A percentile compares a stretch with the other conserved stretches of the same genome.
phyloP scores from a whole-genome alignment of 2,113 vertebrate species.

The Coregonus clupeaformis region DNA sequence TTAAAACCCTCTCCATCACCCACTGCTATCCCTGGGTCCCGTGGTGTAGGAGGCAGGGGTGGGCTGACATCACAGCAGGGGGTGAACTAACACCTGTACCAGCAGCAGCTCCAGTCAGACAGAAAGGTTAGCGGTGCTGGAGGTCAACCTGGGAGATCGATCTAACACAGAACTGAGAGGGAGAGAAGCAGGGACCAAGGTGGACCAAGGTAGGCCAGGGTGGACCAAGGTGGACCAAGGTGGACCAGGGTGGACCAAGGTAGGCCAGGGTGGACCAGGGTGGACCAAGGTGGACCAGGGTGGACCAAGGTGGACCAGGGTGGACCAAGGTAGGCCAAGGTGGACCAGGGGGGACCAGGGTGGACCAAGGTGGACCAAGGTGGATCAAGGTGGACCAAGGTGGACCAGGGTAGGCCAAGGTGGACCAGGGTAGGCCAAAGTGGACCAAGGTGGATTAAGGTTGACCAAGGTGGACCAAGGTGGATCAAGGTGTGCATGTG shows the following conservation, averaged over 20 bases:
- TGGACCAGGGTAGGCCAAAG: fast-evolving
- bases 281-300: fast-evolving
- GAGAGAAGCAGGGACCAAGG: not conserved
- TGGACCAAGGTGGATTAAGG: fast-evolving
- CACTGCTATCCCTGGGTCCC: not conserved
- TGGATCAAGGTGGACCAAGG: fast-evolving
- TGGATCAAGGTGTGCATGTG: too few species aligned
- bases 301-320: fast-evolving
- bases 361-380: fast-evolving
- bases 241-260: too few species aligned
- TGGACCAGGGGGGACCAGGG: fast-evolving
- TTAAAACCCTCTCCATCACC: too few species aligned
- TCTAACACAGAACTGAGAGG: not conserved
- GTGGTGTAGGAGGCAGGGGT: not conserved
- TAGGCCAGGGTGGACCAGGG: too few species aligned
- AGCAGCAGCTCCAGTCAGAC: not conserved
- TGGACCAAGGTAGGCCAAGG: too few species aligned
- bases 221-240: too few species aligned
- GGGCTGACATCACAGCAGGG: not conserved
- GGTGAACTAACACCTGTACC: not conserved
- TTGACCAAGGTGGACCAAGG: too few species aligned
- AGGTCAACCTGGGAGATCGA: not conserved
- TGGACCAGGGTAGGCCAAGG: too few species aligned
- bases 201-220: not conserved
- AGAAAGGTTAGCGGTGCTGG: constrained; percentile 1